Evolutionary conservation across 2,888 invertebrate species (phyloP).

Genomic region (Acanthococcus lagerstroemiae): DNA sequence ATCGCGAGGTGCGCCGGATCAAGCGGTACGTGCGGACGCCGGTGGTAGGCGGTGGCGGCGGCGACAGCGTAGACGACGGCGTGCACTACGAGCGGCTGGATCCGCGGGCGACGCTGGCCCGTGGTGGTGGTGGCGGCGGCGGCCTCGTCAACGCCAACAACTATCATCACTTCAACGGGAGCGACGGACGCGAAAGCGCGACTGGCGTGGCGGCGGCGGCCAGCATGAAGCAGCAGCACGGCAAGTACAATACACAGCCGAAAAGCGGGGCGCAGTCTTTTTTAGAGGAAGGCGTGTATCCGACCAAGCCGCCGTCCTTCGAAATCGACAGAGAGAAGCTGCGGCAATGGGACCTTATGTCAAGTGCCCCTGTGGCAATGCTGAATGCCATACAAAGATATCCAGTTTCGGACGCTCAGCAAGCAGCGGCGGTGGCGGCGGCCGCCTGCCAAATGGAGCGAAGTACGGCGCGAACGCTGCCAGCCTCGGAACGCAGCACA

Average conservation of each 20-base stretch:
- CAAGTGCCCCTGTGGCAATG: slow-evolving; percentile 56
- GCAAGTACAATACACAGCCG: slow-evolving; percentile 31
- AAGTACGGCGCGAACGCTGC: slow-evolving; percentile 8
- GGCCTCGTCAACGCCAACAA: neutral
- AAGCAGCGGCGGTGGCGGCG: slow-evolving; percentile 26
- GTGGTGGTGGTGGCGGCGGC: neutral
- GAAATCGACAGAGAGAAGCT: slow-evolving; percentile 72
- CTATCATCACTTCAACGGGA: neutral
- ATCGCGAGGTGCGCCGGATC: slow-evolving; percentile 45
- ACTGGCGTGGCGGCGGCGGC: neutral
- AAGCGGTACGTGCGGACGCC: slow-evolving; percentile 39
- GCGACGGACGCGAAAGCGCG: slow-evolving; percentile 2
- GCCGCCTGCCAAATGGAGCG: slow-evolving; percentile 2
- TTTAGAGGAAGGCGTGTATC: slow-evolving; percentile 46
- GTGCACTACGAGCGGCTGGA: slow-evolving; percentile 51
- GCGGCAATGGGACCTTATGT: slow-evolving; percentile 80
- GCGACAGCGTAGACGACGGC: slow-evolving; percentile 43
- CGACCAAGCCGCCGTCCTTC: slow-evolving; percentile 41
- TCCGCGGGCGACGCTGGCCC: slow-evolving; percentile 45
- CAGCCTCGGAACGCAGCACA: slow-evolving; percentile 27
- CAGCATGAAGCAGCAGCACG: slow-evolving; percentile 28
- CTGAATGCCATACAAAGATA: slow-evolving; percentile 34
- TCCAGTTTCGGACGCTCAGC: slow-evolving; percentile 32
- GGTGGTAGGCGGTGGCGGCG: slow-evolving; percentile 30
- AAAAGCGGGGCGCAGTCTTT: slow-evolving; percentile 39